phyloP scores from a whole-genome alignment of 2,113 vertebrate genomes.

The Antigone vipio region DNA sequence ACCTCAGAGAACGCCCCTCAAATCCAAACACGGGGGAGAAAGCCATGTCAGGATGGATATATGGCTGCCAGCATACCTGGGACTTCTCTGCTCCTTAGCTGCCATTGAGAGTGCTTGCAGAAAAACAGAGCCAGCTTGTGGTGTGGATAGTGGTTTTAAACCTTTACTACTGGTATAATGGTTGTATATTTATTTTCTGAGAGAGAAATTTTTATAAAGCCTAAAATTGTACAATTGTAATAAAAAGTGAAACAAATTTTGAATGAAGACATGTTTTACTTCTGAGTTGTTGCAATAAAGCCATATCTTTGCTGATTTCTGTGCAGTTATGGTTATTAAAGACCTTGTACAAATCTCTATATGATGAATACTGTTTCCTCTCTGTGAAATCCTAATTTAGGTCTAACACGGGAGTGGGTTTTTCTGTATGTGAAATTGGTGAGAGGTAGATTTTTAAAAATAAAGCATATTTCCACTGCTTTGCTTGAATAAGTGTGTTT shows the following conservation, averaged over 20 bases:
- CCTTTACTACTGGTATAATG: background rate
- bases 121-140: background rate
- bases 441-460: background rate
- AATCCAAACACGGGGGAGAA: background rate
- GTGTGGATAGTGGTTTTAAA: background rate
- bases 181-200: background rate
- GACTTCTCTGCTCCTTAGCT: background rate
- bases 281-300: background rate
- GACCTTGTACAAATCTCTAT: rapidly evolving
- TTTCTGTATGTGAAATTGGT: background rate
- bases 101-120: background rate
- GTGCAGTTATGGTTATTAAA: background rate
- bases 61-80: background rate
- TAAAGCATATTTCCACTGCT: background rate
- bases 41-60: background rate
- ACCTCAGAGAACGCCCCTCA: background rate
- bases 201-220: background rate
- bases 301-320: background rate
- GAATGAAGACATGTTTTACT: background rate
- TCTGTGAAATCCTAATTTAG: background rate
- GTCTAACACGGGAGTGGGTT: rapidly evolving
- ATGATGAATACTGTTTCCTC: background rate
- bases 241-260: background rate
- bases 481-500: background rate
- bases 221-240: background rate